phyloP scores from a whole-genome alignment of 2,113 vertebrate genomes.

The Thymallus thymallus region DNA sequence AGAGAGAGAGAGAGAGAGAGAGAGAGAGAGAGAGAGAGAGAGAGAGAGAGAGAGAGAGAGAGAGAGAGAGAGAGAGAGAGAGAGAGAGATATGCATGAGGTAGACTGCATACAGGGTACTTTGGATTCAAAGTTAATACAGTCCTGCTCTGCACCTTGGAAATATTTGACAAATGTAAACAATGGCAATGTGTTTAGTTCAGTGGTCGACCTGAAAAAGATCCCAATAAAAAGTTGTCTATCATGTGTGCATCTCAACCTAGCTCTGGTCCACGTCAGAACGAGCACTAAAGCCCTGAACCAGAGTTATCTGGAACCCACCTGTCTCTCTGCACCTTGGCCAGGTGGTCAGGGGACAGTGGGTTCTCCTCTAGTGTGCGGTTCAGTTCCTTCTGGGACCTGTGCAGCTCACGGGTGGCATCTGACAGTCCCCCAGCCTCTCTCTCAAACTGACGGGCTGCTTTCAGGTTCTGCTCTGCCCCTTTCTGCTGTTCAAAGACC shows the following conservation, averaged over 20 bases:
- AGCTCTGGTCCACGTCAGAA: no score
- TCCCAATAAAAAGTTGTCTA: no score
- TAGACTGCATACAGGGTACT: not conserved
- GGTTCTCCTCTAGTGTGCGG: slow-evolving; percentile 36
- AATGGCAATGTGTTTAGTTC: no score
- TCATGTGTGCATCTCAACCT: no score
- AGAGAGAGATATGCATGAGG: not conserved
- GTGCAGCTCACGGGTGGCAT: slow-evolving; percentile 39
- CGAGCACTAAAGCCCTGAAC: no score
- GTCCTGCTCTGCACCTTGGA: not conserved
- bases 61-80: slow-evolving; percentile 7
- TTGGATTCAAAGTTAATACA: no score
- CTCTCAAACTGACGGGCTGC: slow-evolving; percentile 1
- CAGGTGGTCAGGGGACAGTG: slow-evolving; percentile 58
- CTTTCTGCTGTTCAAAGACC: slow-evolving; percentile 32
- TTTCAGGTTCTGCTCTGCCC: slow-evolving; percentile 37
- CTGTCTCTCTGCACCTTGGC: slow-evolving; percentile 77
- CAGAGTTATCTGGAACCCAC: slow-evolving; percentile 51
- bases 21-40: slow-evolving; percentile 5
- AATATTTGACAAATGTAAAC: no score
- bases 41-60: slow-evolving; percentile 5
- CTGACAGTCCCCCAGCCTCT: slow-evolving; percentile 28
- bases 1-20: slow-evolving; percentile 3
- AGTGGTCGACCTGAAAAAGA: no score
- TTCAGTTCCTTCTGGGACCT: slow-evolving; percentile 39